Conservation (phyloP, 2,888 invertebrate species). For the Loripinus fragilis region DNA sequence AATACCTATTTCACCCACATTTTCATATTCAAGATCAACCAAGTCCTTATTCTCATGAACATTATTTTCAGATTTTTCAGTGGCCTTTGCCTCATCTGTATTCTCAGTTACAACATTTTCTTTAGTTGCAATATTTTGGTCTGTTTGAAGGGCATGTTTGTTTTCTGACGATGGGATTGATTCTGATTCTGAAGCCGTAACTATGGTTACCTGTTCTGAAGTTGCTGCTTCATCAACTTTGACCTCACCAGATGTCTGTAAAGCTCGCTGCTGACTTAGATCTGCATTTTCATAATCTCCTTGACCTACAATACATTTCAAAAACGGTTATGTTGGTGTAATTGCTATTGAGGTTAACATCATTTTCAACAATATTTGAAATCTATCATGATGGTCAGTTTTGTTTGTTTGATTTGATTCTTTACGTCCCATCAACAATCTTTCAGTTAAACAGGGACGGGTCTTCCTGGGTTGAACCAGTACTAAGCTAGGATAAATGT, state of each 20-base stretch:
- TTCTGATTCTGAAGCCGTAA: background rate
- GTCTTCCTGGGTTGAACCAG: too few species aligned
- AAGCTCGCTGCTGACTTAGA: conserved; percentile 9
- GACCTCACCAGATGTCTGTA: background rate
- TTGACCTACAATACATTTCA: background rate
- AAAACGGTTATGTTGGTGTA: background rate
- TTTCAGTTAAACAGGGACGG: too few species aligned
- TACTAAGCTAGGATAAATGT: too few species aligned
- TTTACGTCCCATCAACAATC: too few species aligned
- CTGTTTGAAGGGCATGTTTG: background rate
- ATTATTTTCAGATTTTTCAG: background rate
- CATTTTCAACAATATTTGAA: background rate
- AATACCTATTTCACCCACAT: background rate
- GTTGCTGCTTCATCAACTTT: conserved; percentile 1
- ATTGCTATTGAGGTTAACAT: background rate
- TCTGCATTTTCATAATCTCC: conserved; percentile 5
- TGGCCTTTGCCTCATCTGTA: background rate
- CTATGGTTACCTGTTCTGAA: conserved; percentile 8
- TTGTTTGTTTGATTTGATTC: too few species aligned
- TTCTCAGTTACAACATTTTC: background rate
- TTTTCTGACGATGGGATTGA: background rate
- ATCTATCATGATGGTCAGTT: background rate
- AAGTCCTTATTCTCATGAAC: background rate
- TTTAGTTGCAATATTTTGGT: background rate
- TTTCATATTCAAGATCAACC: conserved; percentile 26